Percentiles rank a stretch among this genome's conserved stretches.
Conservation (phyloP, 2,797 vertebrate genomes). For the Erpetoichthys calabaricus region DNA sequence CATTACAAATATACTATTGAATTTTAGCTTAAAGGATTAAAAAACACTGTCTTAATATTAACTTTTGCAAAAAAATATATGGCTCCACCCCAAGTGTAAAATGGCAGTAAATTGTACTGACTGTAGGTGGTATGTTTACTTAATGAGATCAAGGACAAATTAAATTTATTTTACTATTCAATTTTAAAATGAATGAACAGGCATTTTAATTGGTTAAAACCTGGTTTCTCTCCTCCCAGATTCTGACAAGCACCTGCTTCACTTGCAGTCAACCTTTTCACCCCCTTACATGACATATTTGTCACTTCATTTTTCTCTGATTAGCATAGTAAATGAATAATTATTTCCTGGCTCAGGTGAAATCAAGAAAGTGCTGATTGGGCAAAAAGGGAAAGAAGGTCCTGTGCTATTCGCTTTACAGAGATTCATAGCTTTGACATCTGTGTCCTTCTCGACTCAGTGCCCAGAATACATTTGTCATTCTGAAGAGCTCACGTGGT, state of each 20-base stretch:
- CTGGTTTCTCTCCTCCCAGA: constrained; percentile 26
- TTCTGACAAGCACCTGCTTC: constrained; percentile 26
- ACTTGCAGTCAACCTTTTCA: constrained; percentile 11
- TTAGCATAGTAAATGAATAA: constrained; percentile 47
- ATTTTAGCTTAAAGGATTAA: no score
- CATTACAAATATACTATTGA: no score
- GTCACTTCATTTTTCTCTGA: constrained; percentile 39
- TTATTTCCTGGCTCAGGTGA: constrained; percentile 45
- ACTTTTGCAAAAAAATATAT: no score
- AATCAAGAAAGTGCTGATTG: constrained; percentile 52
- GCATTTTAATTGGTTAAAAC: constrained; percentile 23
- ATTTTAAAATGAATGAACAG: constrained; percentile 18
- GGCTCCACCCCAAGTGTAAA: no score
- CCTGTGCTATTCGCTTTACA: constrained; percentile 24
- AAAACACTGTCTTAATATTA: no score
- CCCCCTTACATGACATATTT: constrained; percentile 23
- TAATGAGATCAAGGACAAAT: constrained; percentile 10
- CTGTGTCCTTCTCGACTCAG: constrained; percentile 92
- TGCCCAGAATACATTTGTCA: constrained; percentile 75
- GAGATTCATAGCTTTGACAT: constrained; percentile 85
- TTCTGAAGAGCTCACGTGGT: constrained; percentile 40
- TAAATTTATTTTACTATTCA: constrained; percentile 9
- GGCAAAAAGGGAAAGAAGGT: constrained; percentile 34
- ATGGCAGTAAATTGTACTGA: no score
- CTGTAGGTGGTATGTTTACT: neutral